Conservation (phyloP, 1,140 invertebrate genomes). For the Lerema accius region DNA sequence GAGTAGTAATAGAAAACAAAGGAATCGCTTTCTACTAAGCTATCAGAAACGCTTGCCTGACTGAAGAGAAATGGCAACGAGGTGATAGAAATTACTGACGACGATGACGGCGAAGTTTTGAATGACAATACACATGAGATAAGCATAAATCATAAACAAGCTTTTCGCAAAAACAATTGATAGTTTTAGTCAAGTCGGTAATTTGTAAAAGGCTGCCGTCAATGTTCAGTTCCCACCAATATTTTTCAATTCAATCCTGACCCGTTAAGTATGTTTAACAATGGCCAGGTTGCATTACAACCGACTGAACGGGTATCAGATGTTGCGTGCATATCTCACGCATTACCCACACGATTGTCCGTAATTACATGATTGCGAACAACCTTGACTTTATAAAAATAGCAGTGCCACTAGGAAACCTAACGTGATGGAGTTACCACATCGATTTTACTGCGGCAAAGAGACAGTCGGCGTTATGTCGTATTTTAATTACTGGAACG, state of each 20-base stretch:
- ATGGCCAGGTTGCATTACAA: slow-evolving; percentile 9
- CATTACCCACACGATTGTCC: slow-evolving; percentile 23
- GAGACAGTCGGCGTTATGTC: neutral
- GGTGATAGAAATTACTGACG: neutral
- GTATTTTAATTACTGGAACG: neutral
- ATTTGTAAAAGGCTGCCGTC: neutral
- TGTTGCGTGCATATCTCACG: slow-evolving; percentile 29
- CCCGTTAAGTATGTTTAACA: slow-evolving; percentile 7
- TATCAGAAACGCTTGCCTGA: slow-evolving; percentile 20
- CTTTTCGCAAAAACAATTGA: neutral
- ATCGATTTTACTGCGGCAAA: neutral
- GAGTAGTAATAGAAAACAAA: slow-evolving; percentile 21
- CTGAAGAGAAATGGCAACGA: slow-evolving; percentile 12
- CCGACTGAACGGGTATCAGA: slow-evolving; percentile 12
- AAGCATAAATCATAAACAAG: neutral
- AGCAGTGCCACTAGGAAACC: slow-evolving; percentile 16
- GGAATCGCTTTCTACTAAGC: slow-evolving; percentile 22
- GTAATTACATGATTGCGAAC: slow-evolving; percentile 25
- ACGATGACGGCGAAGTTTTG: too few relatives aligned
- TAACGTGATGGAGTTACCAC: neutral
- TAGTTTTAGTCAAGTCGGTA: neutral
- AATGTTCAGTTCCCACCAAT: slow-evolving; percentile 2
- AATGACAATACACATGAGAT: too few relatives aligned
- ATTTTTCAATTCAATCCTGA: slow-evolving; percentile 6
- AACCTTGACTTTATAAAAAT: slow-evolving; percentile 31